These are phyloP conservation scores for Xenops minutus DNA, from an alignment of 2,797 vertebrate species.

Conservation along the genomic window DNA sequence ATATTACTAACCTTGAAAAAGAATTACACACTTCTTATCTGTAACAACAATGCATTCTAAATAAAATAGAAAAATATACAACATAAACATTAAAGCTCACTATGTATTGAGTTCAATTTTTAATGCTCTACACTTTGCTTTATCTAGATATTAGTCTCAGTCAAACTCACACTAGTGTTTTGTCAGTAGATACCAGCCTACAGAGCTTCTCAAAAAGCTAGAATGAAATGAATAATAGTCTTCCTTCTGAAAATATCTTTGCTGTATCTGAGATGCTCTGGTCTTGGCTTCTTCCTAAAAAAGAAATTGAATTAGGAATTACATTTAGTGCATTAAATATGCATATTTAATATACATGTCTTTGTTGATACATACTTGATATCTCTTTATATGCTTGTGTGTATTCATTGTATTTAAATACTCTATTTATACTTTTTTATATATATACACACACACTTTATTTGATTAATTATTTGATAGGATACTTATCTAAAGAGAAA, in stretches of 20 bases:
- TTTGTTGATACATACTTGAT: not conserved
- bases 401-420: not conserved
- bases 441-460: accelerated
- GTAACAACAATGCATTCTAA: not conserved
- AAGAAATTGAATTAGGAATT: not conserved
- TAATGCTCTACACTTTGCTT: not conserved
- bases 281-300: not conserved
- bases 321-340: not conserved
- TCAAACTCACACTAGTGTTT: not conserved
- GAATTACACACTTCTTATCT: not conserved
- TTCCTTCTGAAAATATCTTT: not conserved
- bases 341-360: not conserved
- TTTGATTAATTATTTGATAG: not conserved
- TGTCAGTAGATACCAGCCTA: not conserved
- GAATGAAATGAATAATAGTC: not conserved
- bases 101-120: not conserved
- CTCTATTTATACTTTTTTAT: not conserved
- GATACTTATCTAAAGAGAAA: not conserved
- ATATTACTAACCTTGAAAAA: not conserved
- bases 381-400: not conserved
- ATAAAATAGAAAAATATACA: not conserved
- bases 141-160: not conserved
- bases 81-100: not conserved
- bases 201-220: not conserved
- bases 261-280: not conserved